Conservation (phyloP, 1,140 invertebrate genomes). For the Capitella teleta region DNA sequence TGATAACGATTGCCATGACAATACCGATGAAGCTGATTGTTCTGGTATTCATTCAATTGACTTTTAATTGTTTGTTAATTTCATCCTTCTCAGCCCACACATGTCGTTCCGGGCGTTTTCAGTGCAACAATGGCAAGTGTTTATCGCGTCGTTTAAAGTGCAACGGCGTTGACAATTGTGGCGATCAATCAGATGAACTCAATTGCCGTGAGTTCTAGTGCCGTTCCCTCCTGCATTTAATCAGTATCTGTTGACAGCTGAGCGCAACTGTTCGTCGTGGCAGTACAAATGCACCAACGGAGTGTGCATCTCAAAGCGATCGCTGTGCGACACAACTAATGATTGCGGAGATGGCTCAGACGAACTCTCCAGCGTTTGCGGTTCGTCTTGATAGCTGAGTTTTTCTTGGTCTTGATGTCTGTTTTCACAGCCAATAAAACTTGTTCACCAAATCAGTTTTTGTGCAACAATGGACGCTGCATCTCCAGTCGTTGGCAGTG, state of each 20-base stretch:
- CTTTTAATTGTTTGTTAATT: not conserved
- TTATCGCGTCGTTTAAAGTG: slow-evolving; percentile 5
- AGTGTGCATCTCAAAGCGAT: slow-evolving; percentile 19
- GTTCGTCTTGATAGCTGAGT: no score
- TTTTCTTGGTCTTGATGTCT: no score
- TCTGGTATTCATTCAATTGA: not conserved
- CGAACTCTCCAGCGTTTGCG: no score
- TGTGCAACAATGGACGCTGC: slow-evolving; percentile 1
- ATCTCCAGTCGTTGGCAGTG: not conserved
- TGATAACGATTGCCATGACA: slow-evolving; percentile 87
- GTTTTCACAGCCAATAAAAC: not conserved
- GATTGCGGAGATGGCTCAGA: slow-evolving; percentile 19
- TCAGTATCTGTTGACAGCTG: no score
- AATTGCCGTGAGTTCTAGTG: slow-evolving; percentile 33
- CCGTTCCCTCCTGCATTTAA: no score
- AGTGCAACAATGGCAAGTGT: slow-evolving; percentile 70
- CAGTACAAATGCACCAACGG: slow-evolving; percentile 10
- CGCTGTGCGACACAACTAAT: slow-evolving; percentile 19
- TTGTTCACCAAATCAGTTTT: not conserved
- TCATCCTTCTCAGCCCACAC: slow-evolving; percentile 64
- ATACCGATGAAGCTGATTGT: slow-evolving; percentile 70
- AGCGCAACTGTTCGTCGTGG: not conserved
- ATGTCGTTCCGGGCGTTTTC: slow-evolving; percentile 48
- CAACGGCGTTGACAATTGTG: slow-evolving; percentile 48
- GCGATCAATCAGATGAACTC: slow-evolving; percentile 88